Conservation (phyloP, 2,888 invertebrate species). For the Hydraecia micacea region DNA sequence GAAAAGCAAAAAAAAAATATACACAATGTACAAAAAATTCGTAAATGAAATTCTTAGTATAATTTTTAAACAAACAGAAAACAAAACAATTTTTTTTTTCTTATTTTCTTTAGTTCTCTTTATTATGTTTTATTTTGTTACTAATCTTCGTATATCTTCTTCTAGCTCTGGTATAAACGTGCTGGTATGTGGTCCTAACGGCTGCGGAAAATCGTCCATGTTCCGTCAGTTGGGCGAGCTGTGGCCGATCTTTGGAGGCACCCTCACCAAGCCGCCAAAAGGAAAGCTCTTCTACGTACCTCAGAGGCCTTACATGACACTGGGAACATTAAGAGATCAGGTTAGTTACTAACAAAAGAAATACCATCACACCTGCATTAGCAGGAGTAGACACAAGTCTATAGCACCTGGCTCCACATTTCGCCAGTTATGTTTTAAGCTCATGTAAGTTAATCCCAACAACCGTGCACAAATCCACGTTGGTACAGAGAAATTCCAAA, state of each 20-base stretch:
- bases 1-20: background rate
- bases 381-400: background rate
- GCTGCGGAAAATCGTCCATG: slow-evolving; percentile 99
- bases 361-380: background rate
- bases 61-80: no score
- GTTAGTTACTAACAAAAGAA: slow-evolving; percentile 77
- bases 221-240: slow-evolving; percentile 99
- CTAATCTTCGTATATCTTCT: background rate
- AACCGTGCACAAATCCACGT: background rate
- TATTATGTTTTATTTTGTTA: background rate
- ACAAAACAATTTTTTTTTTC: rapidly evolving
- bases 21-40: background rate
- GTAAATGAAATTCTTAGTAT: background rate
- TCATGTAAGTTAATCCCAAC: background rate
- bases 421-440: background rate
- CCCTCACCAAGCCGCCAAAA: slow-evolving; percentile 97
- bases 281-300: slow-evolving; percentile 99
- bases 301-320: slow-evolving; percentile 99
- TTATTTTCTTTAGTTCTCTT: background rate
- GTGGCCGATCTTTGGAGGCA: slow-evolving; percentile 99
- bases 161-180: slow-evolving; percentile 97
- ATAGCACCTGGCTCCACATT: background rate
- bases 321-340: slow-evolving; percentile 98
- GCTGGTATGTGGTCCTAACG: slow-evolving; percentile 99
- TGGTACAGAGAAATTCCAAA: background rate